Conservation (phyloP, 2,113 vertebrate genomes). For the Pyxicephalus adspersus region DNA sequence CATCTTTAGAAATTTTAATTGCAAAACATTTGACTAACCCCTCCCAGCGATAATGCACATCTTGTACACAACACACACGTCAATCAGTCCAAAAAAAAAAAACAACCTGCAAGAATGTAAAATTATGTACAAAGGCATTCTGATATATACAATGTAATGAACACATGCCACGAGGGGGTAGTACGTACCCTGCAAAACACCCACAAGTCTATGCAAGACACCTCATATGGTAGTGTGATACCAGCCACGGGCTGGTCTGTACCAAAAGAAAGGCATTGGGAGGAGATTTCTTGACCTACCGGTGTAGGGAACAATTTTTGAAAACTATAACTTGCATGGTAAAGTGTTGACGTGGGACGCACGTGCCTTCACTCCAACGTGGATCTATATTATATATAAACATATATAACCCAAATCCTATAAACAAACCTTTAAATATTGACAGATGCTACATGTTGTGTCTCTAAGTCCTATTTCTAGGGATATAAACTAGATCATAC, state of each 20-base stretch:
- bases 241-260: background rate
- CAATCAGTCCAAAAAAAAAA: slow-evolving; percentile 12
- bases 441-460: too few relatives aligned
- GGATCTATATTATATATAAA: too few relatives aligned
- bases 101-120: slow-evolving; percentile 38
- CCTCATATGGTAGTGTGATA: background rate
- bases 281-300: background rate
- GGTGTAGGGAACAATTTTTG: too few relatives aligned
- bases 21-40: slow-evolving; percentile 36
- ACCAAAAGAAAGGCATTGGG: background rate
- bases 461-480: too few relatives aligned
- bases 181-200: background rate
- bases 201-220: background rate
- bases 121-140: slow-evolving; percentile 47
- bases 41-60: slow-evolving; percentile 6
- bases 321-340: too few relatives aligned
- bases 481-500: too few relatives aligned
- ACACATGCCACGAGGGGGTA: background rate
- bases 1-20: slow-evolving; percentile 39
- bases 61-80: slow-evolving; percentile 10
- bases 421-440: too few relatives aligned
- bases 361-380: too few relatives aligned
- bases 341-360: too few relatives aligned
- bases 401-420: too few relatives aligned
- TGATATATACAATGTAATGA: slow-evolving; percentile 41